Base-by-base conservation (phyloP, 2,113 vertebrate species). In the Malurus cyaneus region DNA sequence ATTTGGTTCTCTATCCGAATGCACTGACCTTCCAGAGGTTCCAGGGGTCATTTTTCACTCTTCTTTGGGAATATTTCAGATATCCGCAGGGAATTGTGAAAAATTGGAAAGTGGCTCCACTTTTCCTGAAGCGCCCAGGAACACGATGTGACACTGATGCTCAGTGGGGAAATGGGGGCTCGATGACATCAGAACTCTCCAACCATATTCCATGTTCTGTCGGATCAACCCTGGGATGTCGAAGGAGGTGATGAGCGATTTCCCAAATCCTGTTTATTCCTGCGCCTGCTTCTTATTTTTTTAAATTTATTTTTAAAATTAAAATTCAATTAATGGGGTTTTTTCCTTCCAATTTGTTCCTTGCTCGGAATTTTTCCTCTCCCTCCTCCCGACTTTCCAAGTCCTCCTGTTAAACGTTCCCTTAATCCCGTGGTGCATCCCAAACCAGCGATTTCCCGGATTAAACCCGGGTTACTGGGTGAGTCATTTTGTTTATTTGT, bases 401-500 rank as follows among this genome's bases (percentile, higher is more conserved):
- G 16, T 31, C 69, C 52, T 25, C 41, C 17, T 4, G 1, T 16
- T 11, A 11, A 78, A 47, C 5, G 19, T 56, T 79, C 73, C 70
- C 42, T 87, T 57, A 36, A 86, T 73, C 24, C 90, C 29, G 0
- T 41, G 49, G 46, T 56, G 23, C 60, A 59, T 57, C 61, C 86
- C 73, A 28, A 60, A 77, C 36, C 0, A 70, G 66, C 14, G 12
- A 13, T 74, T 80, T 86, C 60, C 57, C 4, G 2, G 88, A 62
- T 92, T 82, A 86, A 82, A 80, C 76, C 17, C 0, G 1, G n/a
- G 71, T 73, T 59, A 39, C 23, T 47, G 71, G 59, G 20, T 52
- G 71, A 92, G 36, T 66, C 5, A 47, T 62, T 88, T 76, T 19
- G 21, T 92, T 94, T 49, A 49, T 82, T 82, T 77, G n/a, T 42